phyloP scores from a whole-genome alignment of 2,888 invertebrate genomes.

The Dicycla oo region DNA sequence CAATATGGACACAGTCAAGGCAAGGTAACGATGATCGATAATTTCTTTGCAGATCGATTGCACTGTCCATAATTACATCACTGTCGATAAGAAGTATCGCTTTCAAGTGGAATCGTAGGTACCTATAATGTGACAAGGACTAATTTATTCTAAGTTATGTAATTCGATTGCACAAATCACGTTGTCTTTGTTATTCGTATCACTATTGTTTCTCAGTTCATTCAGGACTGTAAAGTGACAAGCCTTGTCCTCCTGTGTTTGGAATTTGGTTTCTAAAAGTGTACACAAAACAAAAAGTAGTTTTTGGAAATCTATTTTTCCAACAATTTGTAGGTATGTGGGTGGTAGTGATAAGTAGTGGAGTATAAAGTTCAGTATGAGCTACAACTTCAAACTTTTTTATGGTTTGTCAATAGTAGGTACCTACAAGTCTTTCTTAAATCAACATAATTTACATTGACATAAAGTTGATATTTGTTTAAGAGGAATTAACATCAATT shows the following conservation, averaged over 20 bases:
- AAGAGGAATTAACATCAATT: no score
- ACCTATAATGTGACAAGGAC: conserved; percentile 3
- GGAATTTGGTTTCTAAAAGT: neutral
- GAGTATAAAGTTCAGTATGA: no score
- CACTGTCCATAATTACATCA: neutral
- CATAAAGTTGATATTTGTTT: no score
- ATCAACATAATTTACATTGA: no score
- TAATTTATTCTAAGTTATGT: conserved; percentile 2
- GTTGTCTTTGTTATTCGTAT: neutral
- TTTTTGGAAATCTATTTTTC: neutral
- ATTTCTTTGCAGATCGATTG: neutral
- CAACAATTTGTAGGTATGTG: no score
- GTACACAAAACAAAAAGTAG: neutral
- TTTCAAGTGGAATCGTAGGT: neutral
- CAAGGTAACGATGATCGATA: neutral
- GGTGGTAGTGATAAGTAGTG: no score
- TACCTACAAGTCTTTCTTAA: no score
- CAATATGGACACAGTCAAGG: neutral
- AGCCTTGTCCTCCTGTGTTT: neutral
- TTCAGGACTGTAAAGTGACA: neutral
- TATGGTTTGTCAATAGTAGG: no score
- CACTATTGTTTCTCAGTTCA: neutral
- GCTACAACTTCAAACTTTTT: no score
- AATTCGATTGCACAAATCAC: conserved; percentile 5
- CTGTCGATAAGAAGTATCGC: conserved; percentile 9